Base-by-base conservation (phyloP, 2,888 invertebrate species). In the Zaprionus lineosus region DNA sequence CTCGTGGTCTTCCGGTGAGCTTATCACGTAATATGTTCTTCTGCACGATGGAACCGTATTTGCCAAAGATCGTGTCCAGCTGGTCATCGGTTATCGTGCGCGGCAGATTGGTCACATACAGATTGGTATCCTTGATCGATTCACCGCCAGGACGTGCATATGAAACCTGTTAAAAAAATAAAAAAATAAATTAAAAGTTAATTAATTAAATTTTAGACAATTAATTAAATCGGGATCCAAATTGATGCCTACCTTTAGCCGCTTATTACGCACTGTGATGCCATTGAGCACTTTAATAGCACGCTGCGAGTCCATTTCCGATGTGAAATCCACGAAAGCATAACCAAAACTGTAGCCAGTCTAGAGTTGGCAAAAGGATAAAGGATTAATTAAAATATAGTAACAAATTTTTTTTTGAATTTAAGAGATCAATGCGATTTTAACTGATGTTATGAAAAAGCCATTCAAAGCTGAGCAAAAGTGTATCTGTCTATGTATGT, bases 301-400 rank as follows among this genome's bases (percentile, higher is more conserved):
- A 75, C 95, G 92, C 50, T 93, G 91, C 26, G 98, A 97, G 90
- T 97, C 96, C 87, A 95, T 95, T 67, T 95, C 94, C 57, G 94
- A 93, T 47, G 94, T 93, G 90, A 95, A 98, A 90, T 98, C 97
- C 36, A 98, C 97, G 91, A 98, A 98, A 29, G 97, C 98, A 91
- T 97, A 98, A 31, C 98, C 98, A 90, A 95, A 98, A 91, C 97
- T 97, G 91, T 98, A 98, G 40, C 97, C 97, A 90, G 97, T 97
- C 93, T 96, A 31, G 36, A 28, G n/a, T 46, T n/a, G n/a, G n/a
- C n/a, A 15, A 19, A 28, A 47, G 18, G 15, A 36, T 18, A 3
- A 52, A 19, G 1, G 24, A 34, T 26, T 7, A 43, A 48, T 28
- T 9, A 19, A 2, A 2, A 33, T 39, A 33, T 24, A n/a, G n/a